Evolutionary conservation across 2,113 vertebrate genomes (phyloP), one percentile per base, ranked within the genome.

Genomic region (Axis porcinus): DNA sequence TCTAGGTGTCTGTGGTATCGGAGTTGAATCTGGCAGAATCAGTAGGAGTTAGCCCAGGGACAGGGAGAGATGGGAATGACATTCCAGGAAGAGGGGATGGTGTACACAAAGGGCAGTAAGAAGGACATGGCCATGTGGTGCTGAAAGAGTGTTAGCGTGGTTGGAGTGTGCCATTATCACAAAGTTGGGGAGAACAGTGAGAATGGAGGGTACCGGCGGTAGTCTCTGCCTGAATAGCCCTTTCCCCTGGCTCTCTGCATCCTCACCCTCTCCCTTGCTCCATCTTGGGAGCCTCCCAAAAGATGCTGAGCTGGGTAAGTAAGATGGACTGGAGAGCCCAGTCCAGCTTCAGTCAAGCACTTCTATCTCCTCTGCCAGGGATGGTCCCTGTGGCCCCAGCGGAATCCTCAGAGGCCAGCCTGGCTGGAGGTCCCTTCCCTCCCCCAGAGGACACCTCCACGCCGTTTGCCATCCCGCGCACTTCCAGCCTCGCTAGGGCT

Each of bases 401-500:
- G 0, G 99, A 98, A 0, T 98, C 99, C 0, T 99, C 99, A 7
- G 98, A 99, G 89, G 8, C n/a, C 17, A 93, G 40, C 96, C 98
- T 1, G 98, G 98, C 0, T 98, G 99, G 97, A 99, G 97, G 86
- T 99, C 99, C 98, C 98, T 99, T 0, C 84, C 99, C 99, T 23
- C 98, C 98, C 95, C 98, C 98, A 0, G 99, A 99, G 92, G 99
- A 99, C 0, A 98, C 99, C 74, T 98, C 99, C 0, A 99, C 99
- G 13, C 98, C 99, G 2, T 99, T 99, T 3, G 98, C 98, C 98
- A 99, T 99, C 97, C 99, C 99, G 0, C 99, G 99, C 57, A 99
- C 99, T 25, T 99, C 99, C 99, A 99, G 99, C 99, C 99, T 99
- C 0, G 99, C 99, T 84, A 99, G 99, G 97, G 98, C 99, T 97